These are phyloP conservation scores for Dastarcus helophoroides DNA, from an alignment of 2,888 invertebrate genomes.

Conservation along the genomic window DNA sequence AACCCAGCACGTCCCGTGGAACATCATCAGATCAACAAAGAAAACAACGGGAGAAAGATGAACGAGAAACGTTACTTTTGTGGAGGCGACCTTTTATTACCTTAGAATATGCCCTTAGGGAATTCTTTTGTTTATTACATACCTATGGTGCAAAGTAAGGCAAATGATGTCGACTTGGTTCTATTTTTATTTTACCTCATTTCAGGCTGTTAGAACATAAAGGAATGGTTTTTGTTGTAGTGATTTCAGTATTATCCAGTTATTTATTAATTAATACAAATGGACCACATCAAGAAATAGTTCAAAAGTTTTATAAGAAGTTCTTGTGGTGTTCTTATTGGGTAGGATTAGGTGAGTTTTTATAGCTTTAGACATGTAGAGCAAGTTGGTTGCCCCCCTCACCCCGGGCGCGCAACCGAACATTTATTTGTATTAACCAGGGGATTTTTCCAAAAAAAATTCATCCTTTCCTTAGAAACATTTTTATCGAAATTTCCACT, in stretches of 20 bases:
- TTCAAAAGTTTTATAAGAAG: slow-evolving; percentile 40
- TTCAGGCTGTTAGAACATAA: slow-evolving; percentile 52
- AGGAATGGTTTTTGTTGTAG: slow-evolving; percentile 41
- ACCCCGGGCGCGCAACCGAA: too few relatives aligned
- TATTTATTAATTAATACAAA: slow-evolving; percentile 46
- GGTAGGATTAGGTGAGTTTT: slow-evolving; percentile 33
- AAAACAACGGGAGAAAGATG: slow-evolving; percentile 42
- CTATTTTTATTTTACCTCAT: too few relatives aligned
- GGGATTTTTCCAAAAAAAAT: too few relatives aligned
- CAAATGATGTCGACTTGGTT: too few relatives aligned
- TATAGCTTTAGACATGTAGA: too few relatives aligned
- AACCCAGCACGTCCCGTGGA: slow-evolving; percentile 13
- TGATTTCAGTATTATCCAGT: slow-evolving; percentile 40
- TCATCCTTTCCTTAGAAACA: too few relatives aligned
- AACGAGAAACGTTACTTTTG: slow-evolving; percentile 57
- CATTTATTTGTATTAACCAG: too few relatives aligned
- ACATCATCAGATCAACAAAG: slow-evolving; percentile 15
- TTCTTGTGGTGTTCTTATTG: slow-evolving; percentile 35
- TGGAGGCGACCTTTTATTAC: slow-evolving; percentile 74
- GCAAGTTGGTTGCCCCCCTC: too few relatives aligned
- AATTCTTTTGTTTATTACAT: slow-evolving; percentile 53
- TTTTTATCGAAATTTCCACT: too few relatives aligned
- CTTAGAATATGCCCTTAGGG: slow-evolving; percentile 66
- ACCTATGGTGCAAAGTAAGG: slow-evolving; percentile 48
- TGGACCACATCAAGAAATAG: slow-evolving; percentile 52